These are phyloP conservation scores for Podarcis raffonei DNA, from an alignment of 2,113 vertebrate genomes.

Conservation along the genomic window DNA sequence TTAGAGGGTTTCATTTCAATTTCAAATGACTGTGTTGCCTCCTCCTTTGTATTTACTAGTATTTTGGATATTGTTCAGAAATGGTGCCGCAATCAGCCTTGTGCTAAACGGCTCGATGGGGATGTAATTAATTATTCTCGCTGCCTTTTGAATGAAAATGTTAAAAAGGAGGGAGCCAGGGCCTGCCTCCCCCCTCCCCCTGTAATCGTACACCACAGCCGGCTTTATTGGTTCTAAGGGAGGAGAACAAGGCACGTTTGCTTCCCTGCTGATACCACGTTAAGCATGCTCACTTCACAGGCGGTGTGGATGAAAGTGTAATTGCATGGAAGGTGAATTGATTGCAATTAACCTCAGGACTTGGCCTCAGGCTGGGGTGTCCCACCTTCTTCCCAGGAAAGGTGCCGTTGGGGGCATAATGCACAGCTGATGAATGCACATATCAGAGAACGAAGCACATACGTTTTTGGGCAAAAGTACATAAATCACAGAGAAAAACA, in stretches of 20 bases:
- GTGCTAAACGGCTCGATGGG: slow-evolving; percentile 40
- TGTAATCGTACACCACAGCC: slow-evolving; percentile 56
- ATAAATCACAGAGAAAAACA: slow-evolving; percentile 82
- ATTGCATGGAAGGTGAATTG: slow-evolving; percentile 91
- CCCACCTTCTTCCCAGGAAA: slow-evolving; percentile 71
- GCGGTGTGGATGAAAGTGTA: slow-evolving; percentile 88
- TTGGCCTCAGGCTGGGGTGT: slow-evolving; percentile 75
- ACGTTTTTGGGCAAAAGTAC: slow-evolving; percentile 72
- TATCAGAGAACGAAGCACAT: slow-evolving; percentile 64
- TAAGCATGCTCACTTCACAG: slow-evolving; percentile 72
- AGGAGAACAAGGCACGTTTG: slow-evolving; percentile 51
- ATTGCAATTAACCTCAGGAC: slow-evolving; percentile 84
- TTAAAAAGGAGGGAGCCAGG: slow-evolving; percentile 47
- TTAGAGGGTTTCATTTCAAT: slow-evolving; percentile 24
- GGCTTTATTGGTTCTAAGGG: slow-evolving; percentile 63
- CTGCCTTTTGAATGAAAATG: slow-evolving; percentile 51
- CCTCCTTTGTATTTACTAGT: slow-evolving; percentile 33
- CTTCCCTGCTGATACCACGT: slow-evolving; percentile 57
- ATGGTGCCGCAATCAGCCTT: slow-evolving; percentile 12
- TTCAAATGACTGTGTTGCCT: slow-evolving; percentile 9
- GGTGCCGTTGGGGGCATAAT: slow-evolving; percentile 59
- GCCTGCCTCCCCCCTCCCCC: slow-evolving; percentile 5
- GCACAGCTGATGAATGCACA: slow-evolving; percentile 69
- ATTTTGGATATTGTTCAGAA: slow-evolving; percentile 37
- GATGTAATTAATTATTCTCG: slow-evolving; percentile 65